Evolutionary conservation across 2,113 vertebrate genomes (phyloP), one percentile per base, ranked within the genome.

Genomic region (Manacus vitellinus): DNA sequence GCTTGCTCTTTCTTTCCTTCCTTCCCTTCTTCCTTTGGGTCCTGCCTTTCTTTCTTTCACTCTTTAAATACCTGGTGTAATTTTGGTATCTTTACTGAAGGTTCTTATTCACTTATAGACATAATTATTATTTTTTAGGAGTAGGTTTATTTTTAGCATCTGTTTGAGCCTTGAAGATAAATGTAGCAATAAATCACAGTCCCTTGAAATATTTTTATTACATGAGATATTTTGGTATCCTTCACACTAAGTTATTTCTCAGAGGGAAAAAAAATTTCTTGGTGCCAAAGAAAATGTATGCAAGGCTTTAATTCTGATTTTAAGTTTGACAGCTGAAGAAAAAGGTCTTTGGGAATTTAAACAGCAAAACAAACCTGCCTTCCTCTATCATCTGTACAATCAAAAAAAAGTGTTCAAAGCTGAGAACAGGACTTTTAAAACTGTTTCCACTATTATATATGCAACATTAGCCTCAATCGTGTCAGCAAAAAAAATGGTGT

Each of bases 91-190:
- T 91, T 82, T 79, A 19, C 25, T 85, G 37, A 55, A 78, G 54
- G 22, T 74, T 89, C 51, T 80, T 74, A 76, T 10, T 62, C 20
- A 52, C 17, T 54, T 59, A 62, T 3, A 94, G 20, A 51, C 31
- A 65, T 54, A 41, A 71, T 39, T 59, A 8, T 72, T 63, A 6
- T 44, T 70, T 80, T 93, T 83, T n/a, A 91, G 35, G 37, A 54
- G 6, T 13, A 73, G 10, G 10, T 10, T 91, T 95, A 77, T 56
- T 92, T 94, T 94, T 88, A 95, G 41, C 41, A 88, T 44, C 52
- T 82, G 49, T 61, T 95, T 82, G 56, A 82, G 46, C 74, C 71
- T 46, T 73, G 62, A 94, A 96, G 85, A 82, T 52, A 95, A 85
- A 94, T 30, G 46, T 11, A 73, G 56, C 49, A 92, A 94, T 68